A percentile compares a stretch with the other conserved stretches of the same genome.
These are phyloP conservation scores for Lutjanus argentimaculatus DNA, from an alignment of 2,797 vertebrate species.

Conservation along the genomic window DNA sequence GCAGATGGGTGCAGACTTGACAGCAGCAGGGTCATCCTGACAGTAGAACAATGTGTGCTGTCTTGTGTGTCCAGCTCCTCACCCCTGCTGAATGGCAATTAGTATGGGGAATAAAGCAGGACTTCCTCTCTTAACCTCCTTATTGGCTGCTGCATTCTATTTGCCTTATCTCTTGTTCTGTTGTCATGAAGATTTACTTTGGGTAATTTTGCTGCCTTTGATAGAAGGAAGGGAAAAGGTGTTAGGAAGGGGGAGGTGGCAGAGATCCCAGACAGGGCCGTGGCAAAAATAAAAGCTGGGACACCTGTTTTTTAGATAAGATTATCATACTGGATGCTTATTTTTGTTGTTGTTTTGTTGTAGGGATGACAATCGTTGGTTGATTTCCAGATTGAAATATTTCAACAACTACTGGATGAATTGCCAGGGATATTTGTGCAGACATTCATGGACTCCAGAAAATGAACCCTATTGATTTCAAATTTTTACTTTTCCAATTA, in stretches of 20 bases:
- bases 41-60: conserved; percentile 56
- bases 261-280: background rate
- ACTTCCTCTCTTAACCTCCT: conserved; percentile 41
- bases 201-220: background rate
- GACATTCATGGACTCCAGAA: background rate
- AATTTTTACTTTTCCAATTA: no score
- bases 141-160: conserved; percentile 36
- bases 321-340: background rate
- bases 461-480: background rate
- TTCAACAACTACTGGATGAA: background rate
- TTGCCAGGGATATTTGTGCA: background rate
- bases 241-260: background rate
- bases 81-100: conserved; percentile 71
- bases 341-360: background rate
- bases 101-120: conserved; percentile 56
- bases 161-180: conserved; percentile 28
- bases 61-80: conserved; percentile 48
- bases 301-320: background rate
- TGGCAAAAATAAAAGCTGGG: background rate
- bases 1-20: conserved; percentile 55
- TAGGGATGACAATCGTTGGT: background rate
- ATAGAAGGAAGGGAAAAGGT: background rate
- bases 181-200: conserved; percentile 21
- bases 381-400: background rate
- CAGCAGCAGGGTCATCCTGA: conserved; percentile 65